Base-by-base conservation (phyloP, 2,113 vertebrate genomes). In the Megaleporinus macrocephalus region DNA sequence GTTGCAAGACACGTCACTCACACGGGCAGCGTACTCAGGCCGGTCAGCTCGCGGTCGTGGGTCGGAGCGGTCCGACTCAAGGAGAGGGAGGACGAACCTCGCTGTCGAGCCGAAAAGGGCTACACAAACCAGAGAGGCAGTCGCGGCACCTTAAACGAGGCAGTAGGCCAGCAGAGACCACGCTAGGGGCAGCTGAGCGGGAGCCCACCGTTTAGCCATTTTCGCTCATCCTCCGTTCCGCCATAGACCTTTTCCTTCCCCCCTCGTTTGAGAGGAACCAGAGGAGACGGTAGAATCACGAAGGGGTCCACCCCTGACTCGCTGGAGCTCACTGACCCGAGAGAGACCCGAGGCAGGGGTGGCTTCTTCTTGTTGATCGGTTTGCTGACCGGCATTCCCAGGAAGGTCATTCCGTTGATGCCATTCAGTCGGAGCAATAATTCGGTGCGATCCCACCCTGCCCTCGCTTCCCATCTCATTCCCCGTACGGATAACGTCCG, bases 401-500 rank as follows among this genome's bases (percentile, higher is more conserved):
- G 29, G 73, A 75, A 74, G 30, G 53, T 2, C 29, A 24, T 59
- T 16, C 24, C 59, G 77, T 59, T 29, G 55, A 78, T 18, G 27
- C 33, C 36, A 36, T 36, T 15, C 26, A 15, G 77, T 69, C 33
- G 24, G 55, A 86, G 85, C 85, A 86, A 86, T 86, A 86, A 83
- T 82, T 76, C 71, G 78, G 53, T 29, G 24, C 9, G 72, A 63
- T 69, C 27, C 18, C 59, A 80, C n/a, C 16, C 44, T 49, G 61
- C 73, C 41, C 14, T 30, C 29, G 14, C 18, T 15, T 47, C 57
- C 55, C 61, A 75, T 76, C 27, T 77, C 53, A 51, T 77, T 57
- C 55, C 27, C 59, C 16, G n/a, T 20, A 0, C 18, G 63, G 3
- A 75, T 68, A 73, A n/a, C n/a, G n/a, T 55, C 57, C 51, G 16